Base-by-base conservation (phyloP, 2,113 vertebrate genomes). In the Crotophaga sulcirostris region DNA sequence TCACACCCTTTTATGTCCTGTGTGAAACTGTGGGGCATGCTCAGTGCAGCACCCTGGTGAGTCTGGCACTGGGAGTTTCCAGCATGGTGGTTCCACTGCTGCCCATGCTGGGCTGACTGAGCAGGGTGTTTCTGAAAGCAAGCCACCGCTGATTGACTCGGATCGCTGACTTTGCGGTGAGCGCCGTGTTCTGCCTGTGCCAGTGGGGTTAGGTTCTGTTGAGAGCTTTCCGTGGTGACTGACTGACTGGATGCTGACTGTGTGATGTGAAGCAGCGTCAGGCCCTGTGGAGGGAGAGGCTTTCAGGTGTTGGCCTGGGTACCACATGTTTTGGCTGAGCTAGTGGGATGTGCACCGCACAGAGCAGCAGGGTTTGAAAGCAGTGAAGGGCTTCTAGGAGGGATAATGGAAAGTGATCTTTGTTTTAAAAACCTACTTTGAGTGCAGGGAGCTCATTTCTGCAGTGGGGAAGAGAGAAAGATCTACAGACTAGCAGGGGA, bases 1-100 rank as follows among this genome's bases (percentile, higher is more conserved):
- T n/a, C n/a, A n/a, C 38, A 16, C 44, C 1, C 1, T 31, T 24
- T 3, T 26, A 7, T 5, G 12, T n/a, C 23, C 33, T 1, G 0
- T 20, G 19, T 45, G 25, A 58, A 52, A 56, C 13, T 10, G 45
- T 0, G 1, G 31, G 31, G 26, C 31, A 0, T 12, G 20, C 26
- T 49, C 2, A 1, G 11, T 63, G 29, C 63, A 76, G 36, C 34
- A 25, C 18, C 4, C 20, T 3, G 3, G 5, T 54, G 18, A 70
- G 14, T 26, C 15, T 33, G 19, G 28, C 31, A 15, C 34, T 15
- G 56, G 6, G 6, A 4, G 3, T 44, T 63, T 36, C 36, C 36
- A 59, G 51, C 33, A 18, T 2, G 45, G 13, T 2, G 1, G 25
- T 16, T 59, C n/a, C 20, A 20, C 14, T 1, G 4, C 40, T 38